Conservation (phyloP, 2,113 vertebrate species). For the Genyomyrus donnyi region DNA sequence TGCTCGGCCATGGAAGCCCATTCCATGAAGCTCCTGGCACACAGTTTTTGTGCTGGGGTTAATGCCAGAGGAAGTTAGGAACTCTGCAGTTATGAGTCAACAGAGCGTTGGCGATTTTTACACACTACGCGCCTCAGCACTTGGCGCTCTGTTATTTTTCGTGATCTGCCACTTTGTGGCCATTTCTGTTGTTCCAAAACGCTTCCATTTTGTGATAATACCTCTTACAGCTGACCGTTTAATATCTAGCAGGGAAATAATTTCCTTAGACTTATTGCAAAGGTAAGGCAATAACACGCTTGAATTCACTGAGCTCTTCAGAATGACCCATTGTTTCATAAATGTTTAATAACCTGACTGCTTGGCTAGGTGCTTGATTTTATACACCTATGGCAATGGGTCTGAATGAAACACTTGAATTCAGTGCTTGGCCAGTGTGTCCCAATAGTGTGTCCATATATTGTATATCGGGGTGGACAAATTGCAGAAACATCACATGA, state of each 20-base stretch:
- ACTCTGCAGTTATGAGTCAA: neutral
- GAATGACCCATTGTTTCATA: neutral
- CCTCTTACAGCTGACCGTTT: neutral
- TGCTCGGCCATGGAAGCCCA: neutral
- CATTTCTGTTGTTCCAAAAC: neutral
- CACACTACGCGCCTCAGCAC: neutral
- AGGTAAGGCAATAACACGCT: neutral
- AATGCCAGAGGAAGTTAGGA: neutral
- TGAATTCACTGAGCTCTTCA: neutral
- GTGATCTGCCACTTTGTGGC: neutral
- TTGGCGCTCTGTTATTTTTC: neutral
- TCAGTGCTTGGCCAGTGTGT: neutral
- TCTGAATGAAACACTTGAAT: neutral
- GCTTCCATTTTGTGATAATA: neutral
- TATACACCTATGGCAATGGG: neutral
- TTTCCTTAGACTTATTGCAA: neutral
- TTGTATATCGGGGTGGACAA: neutral
- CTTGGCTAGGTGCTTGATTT: neutral
- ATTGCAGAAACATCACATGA: neutral
- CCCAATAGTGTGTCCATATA: neutral
- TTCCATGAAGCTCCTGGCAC: neutral
- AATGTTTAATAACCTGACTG: neutral
- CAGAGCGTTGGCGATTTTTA: neutral
- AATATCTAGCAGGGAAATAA: neutral
- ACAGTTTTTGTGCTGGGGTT: neutral